Base-by-base conservation (phyloP, 64 coral and sea anemone genomes). In the Porites lutea region DNA sequence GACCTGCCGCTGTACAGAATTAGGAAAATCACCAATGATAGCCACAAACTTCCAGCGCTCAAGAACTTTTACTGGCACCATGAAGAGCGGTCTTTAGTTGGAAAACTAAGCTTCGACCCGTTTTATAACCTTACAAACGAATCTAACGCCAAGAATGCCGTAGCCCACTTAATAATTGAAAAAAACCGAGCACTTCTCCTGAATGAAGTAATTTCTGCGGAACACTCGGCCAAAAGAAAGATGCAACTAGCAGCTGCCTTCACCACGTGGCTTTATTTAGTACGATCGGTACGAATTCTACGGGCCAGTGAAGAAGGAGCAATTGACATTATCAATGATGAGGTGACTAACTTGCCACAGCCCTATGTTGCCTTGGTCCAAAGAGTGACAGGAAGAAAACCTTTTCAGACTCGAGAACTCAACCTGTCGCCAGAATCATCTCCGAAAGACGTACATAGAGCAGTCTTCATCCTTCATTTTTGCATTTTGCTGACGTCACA, bases 261-360 rank as follows among this genome's bases (percentile, higher is more conserved):
- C 4, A 71, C 93, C 23, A 81, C 82, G 37, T 74, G 22, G 52
- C 89, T 93, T 71, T 96, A 96, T 48, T 22, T 93, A 15, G 18
- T 65, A 60, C 90, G 95, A 19, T 87, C 95, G 3, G 59, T 79
- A 13, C 88, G 90, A 76, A 93, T 68, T 50, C 85, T 96, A 10
- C 23, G 58, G 15, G 95, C 93, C 50, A 89, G 90, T 58, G 90
- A 96, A 89, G 95, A 96, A 71, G 74, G 89, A 64, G 80, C 86
- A n/a, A 79, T 79, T 10, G 78, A 96, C 3, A 59, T 69, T 88
- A 75, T 96, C 49, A 43, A 46, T 13, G 57, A 89, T 11, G 59
- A 62, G 9, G 64, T 96, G 0, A 23, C 67, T 37, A 52, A 67
- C 13, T 27, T 92, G 5, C 44, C 78, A n/a, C 15, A 15, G 15